A percentile compares a stretch with the other conserved stretches of the same genome.
These are phyloP conservation scores for Ctenomys sociabilis DNA, from an alignment of 2,113 vertebrate genomes.

Conservation along the genomic window DNA sequence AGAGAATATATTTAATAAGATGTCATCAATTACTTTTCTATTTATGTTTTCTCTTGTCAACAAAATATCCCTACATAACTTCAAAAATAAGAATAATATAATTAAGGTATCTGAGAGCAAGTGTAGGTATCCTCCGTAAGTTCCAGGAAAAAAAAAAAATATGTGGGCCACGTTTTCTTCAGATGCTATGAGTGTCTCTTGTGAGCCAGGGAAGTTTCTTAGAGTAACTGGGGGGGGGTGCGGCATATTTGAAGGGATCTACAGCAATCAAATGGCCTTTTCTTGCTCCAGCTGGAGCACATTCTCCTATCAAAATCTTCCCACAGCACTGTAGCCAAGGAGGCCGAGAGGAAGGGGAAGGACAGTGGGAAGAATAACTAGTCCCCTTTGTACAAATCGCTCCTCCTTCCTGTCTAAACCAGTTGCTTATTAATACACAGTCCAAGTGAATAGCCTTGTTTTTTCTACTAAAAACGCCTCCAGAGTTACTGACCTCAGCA, in stretches of 20 bases:
- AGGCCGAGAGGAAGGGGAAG: rapidly evolving
- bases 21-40: neutral
- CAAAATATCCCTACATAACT: neutral
- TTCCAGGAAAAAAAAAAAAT: neutral
- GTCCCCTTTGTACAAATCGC: neutral
- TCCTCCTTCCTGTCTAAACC: neutral
- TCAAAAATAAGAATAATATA: neutral
- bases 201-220: neutral
- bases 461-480: neutral
- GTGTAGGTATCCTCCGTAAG: neutral
- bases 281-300: neutral
- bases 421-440: neutral
- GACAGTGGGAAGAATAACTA: neutral
- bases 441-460: neutral
- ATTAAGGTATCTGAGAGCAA: neutral
- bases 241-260: neutral
- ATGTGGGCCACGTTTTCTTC: neutral
- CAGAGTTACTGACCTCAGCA: neutral
- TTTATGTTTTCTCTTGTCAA: neutral
- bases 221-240: no score
- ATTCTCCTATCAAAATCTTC: neutral
- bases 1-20: neutral
- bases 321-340: neutral
- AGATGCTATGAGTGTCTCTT: neutral
- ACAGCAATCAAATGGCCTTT: no score